Evolutionary conservation across 2,113 vertebrate species (phyloP), one percentile per base, ranked within the genome.

Genomic region (Lethenteron camtschaticum): DNA sequence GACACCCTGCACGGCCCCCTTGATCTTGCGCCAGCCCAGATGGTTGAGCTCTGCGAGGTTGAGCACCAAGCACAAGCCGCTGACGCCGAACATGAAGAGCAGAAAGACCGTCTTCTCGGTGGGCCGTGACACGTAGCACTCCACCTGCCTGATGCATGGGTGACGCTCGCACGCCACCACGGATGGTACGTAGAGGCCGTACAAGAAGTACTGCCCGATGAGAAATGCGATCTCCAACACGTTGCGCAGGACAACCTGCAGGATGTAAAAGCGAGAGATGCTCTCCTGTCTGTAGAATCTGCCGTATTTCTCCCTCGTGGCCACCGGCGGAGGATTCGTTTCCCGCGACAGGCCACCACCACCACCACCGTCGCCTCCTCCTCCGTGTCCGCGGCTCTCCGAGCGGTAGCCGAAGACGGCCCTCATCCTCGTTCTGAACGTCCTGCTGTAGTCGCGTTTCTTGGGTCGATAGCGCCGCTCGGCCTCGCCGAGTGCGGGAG

Each of bases 11-110:
- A 99, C 90, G 41, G 94, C 94, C 79, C 85, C 84, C 81, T 95
- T 96, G 84, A 99, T 99, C 80, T 99, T 99, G 79, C 92, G 89
- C 94, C 94, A 99, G 66, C 94, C 94, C 81, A 99, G 74, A 74
- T 99, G 94, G 77, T 99, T 99, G 81, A 99, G 86, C 81, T 99
- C 94, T 10, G 94, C 94, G 83, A 99, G 81, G 78, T 97, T 99
- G 74, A 99, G 81, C 75, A 95, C 83, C 77, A 99, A 92, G 72
- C 94, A 99, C 75, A 99, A 90, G 74, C 94, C 92, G 68, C 94
- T 99, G 74, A 99, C 92, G 8, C 92, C 94, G 77, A 97, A 99
- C 94, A 99, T 99, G 83, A 99, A 99, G 11, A 99, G 92, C 76
- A 99, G 79, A 78, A 99, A 99, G 58, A 99, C 92, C 0, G 92